These are phyloP conservation scores for Aleiodes alternator DNA, from an alignment of 2,888 invertebrate species.

Conservation along the genomic window DNA sequence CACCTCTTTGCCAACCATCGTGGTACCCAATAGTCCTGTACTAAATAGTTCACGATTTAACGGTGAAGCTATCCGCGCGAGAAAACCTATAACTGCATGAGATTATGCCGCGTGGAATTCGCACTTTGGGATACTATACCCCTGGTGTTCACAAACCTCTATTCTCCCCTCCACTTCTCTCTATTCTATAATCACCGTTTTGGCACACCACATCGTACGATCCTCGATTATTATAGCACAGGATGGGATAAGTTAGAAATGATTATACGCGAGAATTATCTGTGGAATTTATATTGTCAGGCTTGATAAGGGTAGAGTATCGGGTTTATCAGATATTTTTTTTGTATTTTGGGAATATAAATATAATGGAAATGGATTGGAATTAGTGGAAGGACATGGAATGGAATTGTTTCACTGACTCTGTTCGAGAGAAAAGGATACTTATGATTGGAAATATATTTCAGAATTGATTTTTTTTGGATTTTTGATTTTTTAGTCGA, in stretches of 20 bases:
- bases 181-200: no score
- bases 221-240: not conserved
- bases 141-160: conserved; percentile 6
- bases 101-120: conserved; percentile 63
- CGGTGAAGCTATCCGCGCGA: conserved; percentile 57
- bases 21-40: conserved; percentile 43
- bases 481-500: no score
- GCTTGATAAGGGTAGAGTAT: not conserved
- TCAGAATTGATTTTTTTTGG: no score
- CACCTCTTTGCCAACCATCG: conserved; percentile 14
- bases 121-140: conserved; percentile 54
- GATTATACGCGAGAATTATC: not conserved
- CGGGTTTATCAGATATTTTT: no score
- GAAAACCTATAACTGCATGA: conserved; percentile 60
- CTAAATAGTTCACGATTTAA: conserved; percentile 65
- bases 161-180: no score
- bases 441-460: no score
- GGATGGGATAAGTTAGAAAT: not conserved
- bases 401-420: no score
- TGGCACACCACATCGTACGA: not conserved
- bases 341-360: no score
- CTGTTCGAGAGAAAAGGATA: no score
- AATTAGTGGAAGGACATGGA: no score
- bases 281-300: not conserved
- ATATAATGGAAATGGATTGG: no score